Percentiles rank a stretch among this genome's conserved stretches.
These are phyloP conservation scores for Platypus cylindrus DNA, from an alignment of 2,888 invertebrate genomes.

Conservation along the genomic window DNA sequence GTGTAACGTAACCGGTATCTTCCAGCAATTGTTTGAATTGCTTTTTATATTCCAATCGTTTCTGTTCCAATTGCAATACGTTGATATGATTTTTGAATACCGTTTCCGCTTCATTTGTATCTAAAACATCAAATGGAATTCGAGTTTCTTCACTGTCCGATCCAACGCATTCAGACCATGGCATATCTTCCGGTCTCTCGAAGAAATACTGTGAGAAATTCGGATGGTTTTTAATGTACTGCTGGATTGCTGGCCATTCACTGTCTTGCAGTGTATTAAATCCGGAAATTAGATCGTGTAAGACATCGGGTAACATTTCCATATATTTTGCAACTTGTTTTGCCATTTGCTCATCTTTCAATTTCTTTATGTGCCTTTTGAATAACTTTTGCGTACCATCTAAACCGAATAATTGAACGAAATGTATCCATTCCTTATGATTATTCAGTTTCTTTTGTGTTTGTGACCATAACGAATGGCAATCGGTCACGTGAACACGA, in stretches of 20 bases:
- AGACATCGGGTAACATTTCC: slow-evolving; percentile 61
- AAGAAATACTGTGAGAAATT: slow-evolving; percentile 90
- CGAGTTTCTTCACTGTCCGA: slow-evolving; percentile 55
- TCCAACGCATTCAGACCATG: slow-evolving; percentile 64
- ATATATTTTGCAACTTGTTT: slow-evolving; percentile 65
- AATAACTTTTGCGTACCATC: slow-evolving; percentile 58
- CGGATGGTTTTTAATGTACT: slow-evolving; percentile 79
- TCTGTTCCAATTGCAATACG: slow-evolving; percentile 82
- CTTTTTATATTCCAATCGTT: slow-evolving; percentile 84
- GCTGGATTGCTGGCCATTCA: slow-evolving; percentile 80
- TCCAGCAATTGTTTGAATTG: slow-evolving; percentile 88
- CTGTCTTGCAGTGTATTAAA: slow-evolving; percentile 57
- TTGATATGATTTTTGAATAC: slow-evolving; percentile 86
- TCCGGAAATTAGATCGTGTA: slow-evolving; percentile 69
- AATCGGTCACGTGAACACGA: slow-evolving; percentile 69
- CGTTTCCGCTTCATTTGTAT: slow-evolving; percentile 81
- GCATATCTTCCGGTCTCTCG: slow-evolving; percentile 62
- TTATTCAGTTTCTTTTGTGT: slow-evolving; percentile 75
- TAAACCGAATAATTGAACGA: slow-evolving; percentile 63
- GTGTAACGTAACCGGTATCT: slow-evolving; percentile 89
- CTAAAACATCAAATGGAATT: slow-evolving; percentile 86
- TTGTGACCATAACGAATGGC: slow-evolving; percentile 75
- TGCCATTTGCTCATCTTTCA: slow-evolving; percentile 69
- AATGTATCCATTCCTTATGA: slow-evolving; percentile 80
- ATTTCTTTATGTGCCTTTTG: slow-evolving; percentile 62